These are phyloP conservation scores for Notothenia coriiceps DNA, from an alignment of 2,113 vertebrate species.

Conservation along the genomic window DNA sequence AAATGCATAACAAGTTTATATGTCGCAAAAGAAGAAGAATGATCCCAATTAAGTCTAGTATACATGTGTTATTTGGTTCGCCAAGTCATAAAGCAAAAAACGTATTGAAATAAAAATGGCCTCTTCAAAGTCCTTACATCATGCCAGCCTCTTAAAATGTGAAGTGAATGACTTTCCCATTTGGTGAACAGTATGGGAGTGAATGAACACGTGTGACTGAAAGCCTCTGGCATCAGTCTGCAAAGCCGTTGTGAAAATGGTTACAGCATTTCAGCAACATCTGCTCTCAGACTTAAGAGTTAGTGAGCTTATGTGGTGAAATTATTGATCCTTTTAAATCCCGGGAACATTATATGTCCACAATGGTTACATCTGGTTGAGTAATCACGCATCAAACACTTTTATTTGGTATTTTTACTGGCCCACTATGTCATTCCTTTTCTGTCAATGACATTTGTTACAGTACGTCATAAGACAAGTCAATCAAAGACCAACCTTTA, in stretches of 20 bases:
- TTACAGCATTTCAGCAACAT: slow-evolving; percentile 34
- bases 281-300: slow-evolving; percentile 18
- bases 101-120: neutral
- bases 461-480: slow-evolving; percentile 29
- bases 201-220: neutral
- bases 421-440: slow-evolving; percentile 12
- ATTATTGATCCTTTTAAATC: slow-evolving; percentile 50
- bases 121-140: too few species aligned
- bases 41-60: neutral
- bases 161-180: slow-evolving; percentile 3
- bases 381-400: slow-evolving; percentile 40
- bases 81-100: neutral
- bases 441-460: neutral
- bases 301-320: slow-evolving; percentile 30
- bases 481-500: slow-evolving; percentile 45
- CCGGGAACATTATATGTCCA: slow-evolving; percentile 18
- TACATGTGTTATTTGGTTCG: neutral
- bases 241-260: neutral
- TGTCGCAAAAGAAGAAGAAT: neutral
- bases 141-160: neutral
- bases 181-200: neutral
- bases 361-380: slow-evolving; percentile 45
- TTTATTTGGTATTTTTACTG: slow-evolving; percentile 46
- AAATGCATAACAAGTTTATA: neutral
- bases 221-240: neutral